A percentile compares a stretch with the other conserved stretches of the same genome.
Evolutionary conservation across 2,113 vertebrate species (phyloP).

Genomic region (Nyctereutes procyonoides): DNA sequence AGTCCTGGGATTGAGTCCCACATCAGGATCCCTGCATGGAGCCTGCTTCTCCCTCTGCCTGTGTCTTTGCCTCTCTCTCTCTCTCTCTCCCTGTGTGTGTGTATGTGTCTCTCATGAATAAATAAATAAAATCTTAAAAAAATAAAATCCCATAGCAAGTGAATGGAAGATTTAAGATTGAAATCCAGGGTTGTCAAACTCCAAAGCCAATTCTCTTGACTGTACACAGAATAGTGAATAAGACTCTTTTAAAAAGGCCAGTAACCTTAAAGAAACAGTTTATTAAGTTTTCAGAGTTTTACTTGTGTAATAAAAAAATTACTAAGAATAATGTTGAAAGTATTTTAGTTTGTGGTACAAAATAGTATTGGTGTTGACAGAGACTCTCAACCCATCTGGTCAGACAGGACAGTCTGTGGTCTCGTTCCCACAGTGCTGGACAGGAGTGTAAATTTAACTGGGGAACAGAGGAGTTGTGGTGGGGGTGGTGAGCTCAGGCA

Average conservation of each 20-base stretch:
- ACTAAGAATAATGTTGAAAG: conserved; percentile 64
- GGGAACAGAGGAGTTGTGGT: conserved; percentile 54
- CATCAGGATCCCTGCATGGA: too few species aligned
- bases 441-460: conserved; percentile 63
- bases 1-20: too few species aligned
- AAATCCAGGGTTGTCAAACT: not conserved
- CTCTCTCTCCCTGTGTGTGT: too few species aligned
- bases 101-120: too few species aligned
- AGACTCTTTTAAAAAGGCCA: conserved; percentile 48
- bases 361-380: conserved; percentile 79
- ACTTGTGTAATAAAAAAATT: conserved; percentile 60
- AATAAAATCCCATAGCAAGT: not conserved
- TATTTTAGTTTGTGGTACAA: conserved; percentile 72
- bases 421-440: conserved; percentile 57
- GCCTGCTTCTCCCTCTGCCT: too few species aligned
- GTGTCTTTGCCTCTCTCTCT: too few species aligned
- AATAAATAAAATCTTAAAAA: too few species aligned
- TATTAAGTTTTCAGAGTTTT: conserved; percentile 71
- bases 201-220: conserved; percentile 3
- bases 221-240: not conserved
- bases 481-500: not conserved
- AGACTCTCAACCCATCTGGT: conserved; percentile 73
- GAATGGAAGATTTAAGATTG: not conserved
- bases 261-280: conserved; percentile 60
- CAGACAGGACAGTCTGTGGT: conserved; percentile 26